A percentile compares a stretch with the other conserved stretches of the same genome.
Conservation (phyloP, 2,797 vertebrate species). For the Melanotaenia boesemani region DNA sequence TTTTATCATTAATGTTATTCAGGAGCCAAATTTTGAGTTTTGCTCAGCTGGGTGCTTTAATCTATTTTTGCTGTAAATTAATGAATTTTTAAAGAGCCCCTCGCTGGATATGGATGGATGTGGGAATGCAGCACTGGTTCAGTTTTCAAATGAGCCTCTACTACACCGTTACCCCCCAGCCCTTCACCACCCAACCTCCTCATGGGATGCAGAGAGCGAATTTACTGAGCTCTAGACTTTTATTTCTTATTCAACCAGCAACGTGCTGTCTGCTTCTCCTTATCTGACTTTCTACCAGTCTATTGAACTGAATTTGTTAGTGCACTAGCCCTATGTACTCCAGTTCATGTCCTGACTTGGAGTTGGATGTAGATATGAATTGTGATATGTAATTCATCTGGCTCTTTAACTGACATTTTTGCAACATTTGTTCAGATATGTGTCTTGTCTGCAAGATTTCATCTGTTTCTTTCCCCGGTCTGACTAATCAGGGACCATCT, state of each 20-base stretch:
- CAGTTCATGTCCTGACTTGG: slow-evolving; percentile 33
- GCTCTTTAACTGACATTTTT: slow-evolving; percentile 45
- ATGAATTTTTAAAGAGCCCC: slow-evolving; percentile 89
- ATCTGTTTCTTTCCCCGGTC: slow-evolving; percentile 48
- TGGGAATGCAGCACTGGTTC: slow-evolving; percentile 79
- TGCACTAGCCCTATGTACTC: slow-evolving; percentile 52
- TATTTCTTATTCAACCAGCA: slow-evolving; percentile 84
- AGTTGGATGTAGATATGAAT: slow-evolving; percentile 56
- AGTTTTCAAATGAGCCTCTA: slow-evolving; percentile 72
- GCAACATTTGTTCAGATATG: slow-evolving; percentile 51
- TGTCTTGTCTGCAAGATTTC: slow-evolving; percentile 56
- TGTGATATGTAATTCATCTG: slow-evolving; percentile 66
- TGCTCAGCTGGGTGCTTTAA: slow-evolving; percentile 87
- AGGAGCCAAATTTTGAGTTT: slow-evolving; percentile 86
- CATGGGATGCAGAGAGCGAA: slow-evolving; percentile 74
- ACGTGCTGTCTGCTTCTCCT: slow-evolving; percentile 73
- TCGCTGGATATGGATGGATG: slow-evolving; percentile 81
- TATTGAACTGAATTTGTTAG: slow-evolving; percentile 68
- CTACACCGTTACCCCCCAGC: slow-evolving; percentile 39
- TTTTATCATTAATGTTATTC: slow-evolving; percentile 89
- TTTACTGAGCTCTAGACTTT: slow-evolving; percentile 81
- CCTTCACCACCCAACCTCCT: slow-evolving; percentile 62
- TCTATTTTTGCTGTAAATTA: slow-evolving; percentile 90
- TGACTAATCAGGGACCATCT: slow-evolving; percentile 49
- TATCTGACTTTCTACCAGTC: slow-evolving; percentile 49